phyloP scores from a whole-genome alignment of 2,797 vertebrate genomes.

The Fundulus diaphanus region DNA sequence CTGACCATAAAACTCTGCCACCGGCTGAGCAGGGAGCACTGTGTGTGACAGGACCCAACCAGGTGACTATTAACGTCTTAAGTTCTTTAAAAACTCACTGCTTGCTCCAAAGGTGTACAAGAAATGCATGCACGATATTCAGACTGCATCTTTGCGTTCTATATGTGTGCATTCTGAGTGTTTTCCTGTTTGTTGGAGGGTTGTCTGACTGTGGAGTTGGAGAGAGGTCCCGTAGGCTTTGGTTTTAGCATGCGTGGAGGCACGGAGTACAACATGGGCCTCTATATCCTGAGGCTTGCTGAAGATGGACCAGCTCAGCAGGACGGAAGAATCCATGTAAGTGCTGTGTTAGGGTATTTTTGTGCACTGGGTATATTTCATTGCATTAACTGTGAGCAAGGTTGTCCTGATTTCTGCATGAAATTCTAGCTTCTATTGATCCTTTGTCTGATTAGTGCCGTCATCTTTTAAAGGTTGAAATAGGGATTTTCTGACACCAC shows the following conservation, averaged over 20 bases:
- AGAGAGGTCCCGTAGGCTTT: conserved; percentile 91
- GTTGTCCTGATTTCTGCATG: background rate
- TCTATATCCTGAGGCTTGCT: conserved; percentile 95
- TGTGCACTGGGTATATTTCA: too few relatives aligned
- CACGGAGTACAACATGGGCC: conserved; percentile 98
- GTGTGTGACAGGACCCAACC: conserved; percentile 81
- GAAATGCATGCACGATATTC: background rate
- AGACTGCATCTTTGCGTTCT: background rate
- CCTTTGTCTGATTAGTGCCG: background rate
- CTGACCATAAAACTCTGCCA: conserved; percentile 85
- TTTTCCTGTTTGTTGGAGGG: conserved; percentile 65
- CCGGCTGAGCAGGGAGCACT: conserved; percentile 80
- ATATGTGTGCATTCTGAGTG: background rate
- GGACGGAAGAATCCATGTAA: conserved; percentile 93
- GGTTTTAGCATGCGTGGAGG: conserved; percentile 97
- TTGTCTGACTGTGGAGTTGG: conserved; percentile 92
- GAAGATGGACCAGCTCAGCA: conserved; percentile 93
- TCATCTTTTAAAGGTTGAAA: background rate
- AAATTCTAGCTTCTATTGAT: background rate
- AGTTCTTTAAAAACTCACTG: background rate
- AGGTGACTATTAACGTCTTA: conserved; percentile 60
- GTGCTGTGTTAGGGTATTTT: conserved; percentile 46
- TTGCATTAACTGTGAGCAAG: background rate
- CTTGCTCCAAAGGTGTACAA: background rate
- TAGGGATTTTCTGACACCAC: background rate